A percentile compares a stretch with the other conserved stretches of the same genome.
phyloP scores from a whole-genome alignment of 2,113 vertebrate species.

The Chamaetylas fuelleborni region DNA sequence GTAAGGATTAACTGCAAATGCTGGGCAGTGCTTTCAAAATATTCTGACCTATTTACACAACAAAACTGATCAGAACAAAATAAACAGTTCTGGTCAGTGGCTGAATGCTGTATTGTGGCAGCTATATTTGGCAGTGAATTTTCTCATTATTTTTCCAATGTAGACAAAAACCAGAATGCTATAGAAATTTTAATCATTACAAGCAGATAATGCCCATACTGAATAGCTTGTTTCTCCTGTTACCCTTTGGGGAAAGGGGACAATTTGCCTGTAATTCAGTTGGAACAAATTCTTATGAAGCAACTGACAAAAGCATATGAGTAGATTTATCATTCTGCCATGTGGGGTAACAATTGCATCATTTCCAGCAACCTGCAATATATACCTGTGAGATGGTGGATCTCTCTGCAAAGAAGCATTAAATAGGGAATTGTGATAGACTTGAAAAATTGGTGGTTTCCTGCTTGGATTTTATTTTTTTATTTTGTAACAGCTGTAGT shows the following conservation, averaged over 20 bases:
- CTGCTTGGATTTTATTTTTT: background rate
- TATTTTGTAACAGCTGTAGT: background rate
- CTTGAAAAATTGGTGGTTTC: background rate
- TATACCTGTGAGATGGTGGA: background rate
- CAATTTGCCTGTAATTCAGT: background rate
- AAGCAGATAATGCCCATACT: background rate
- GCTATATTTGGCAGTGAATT: background rate
- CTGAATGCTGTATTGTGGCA: background rate
- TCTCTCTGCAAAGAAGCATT: background rate
- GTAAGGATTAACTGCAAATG: background rate
- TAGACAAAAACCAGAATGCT: background rate
- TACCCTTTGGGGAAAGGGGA: background rate
- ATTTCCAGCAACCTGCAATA: background rate
- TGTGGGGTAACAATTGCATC: background rate
- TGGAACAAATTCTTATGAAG: slow-evolving; percentile 32
- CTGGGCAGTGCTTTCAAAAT: slow-evolving; percentile 1
- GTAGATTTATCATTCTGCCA: slow-evolving; percentile 1
- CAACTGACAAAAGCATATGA: background rate
- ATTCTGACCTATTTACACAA: slow-evolving; percentile 38
- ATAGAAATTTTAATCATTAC: background rate
- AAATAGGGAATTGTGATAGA: background rate
- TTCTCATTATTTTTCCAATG: background rate
- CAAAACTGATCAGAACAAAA: background rate
- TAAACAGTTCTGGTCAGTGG: background rate
- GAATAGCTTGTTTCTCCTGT: background rate